These are phyloP conservation scores for Phylloscopus trochiloides DNA, from an alignment of 2,113 vertebrate genomes.

Conservation along the genomic window DNA sequence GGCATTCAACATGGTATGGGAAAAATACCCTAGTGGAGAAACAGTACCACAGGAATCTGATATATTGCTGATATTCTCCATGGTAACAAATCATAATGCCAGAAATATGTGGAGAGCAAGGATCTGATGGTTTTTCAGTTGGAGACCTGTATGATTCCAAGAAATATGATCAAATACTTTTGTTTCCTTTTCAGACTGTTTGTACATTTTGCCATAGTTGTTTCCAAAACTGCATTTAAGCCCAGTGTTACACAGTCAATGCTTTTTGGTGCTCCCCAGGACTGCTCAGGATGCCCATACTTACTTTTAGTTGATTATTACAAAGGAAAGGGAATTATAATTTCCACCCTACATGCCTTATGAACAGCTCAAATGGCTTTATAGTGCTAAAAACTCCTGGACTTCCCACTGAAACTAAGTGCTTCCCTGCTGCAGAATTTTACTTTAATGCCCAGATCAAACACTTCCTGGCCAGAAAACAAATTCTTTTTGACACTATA, in stretches of 20 bases:
- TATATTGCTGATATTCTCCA: conserved; percentile 18
- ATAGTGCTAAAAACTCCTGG: background rate
- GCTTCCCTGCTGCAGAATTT: conserved; percentile 15
- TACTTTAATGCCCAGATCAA: conserved; percentile 58
- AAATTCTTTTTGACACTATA: conserved; percentile 22
- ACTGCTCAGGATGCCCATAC: background rate
- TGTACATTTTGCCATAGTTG: background rate
- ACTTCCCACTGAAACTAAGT: conserved; percentile 30
- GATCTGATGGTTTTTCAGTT: background rate
- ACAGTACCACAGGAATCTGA: background rate
- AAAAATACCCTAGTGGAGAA: background rate
- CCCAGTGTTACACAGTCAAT: background rate
- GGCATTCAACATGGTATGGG: background rate
- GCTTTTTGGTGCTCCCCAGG: background rate
- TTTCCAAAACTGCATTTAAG: background rate
- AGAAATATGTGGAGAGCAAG: background rate
- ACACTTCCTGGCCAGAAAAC: background rate
- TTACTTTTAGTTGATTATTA: conserved; percentile 15
- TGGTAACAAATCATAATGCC: conserved; percentile 52
- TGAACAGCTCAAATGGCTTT: background rate
- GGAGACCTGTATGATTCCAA: background rate
- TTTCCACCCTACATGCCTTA: background rate
- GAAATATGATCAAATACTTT: background rate
- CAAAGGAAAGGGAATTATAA: background rate
- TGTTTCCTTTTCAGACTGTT: background rate